Evolutionary conservation across 2,888 invertebrate genomes (phyloP).

Genomic region (Lamellibrachia satsuma): DNA sequence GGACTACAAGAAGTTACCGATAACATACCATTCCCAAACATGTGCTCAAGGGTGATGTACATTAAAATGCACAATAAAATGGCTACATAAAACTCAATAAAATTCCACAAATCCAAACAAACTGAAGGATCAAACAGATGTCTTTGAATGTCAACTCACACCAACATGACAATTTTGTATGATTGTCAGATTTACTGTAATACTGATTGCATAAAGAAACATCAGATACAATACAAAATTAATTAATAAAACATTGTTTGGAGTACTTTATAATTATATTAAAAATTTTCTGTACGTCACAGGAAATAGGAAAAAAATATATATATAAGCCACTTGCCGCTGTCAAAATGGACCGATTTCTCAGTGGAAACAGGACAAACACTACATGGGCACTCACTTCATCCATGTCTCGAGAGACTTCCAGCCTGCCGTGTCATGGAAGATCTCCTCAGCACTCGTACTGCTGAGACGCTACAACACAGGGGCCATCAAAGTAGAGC

Average conservation of each 20-base stretch:
- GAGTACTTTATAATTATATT: background rate
- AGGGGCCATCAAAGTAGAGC: background rate
- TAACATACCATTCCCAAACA: background rate
- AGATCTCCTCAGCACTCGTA: conserved; percentile 66
- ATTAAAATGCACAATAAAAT: background rate
- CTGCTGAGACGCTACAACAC: conserved; percentile 56
- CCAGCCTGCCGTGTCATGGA: conserved; percentile 71
- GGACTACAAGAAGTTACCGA: too few relatives aligned
- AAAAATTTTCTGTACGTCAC: background rate
- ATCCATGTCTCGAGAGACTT: conserved; percentile 70
- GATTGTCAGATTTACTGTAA: background rate
- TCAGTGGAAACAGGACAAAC: background rate
- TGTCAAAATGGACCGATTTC: background rate
- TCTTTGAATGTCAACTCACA: background rate
- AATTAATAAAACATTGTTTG: background rate
- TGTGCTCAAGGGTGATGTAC: background rate
- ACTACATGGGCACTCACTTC: conserved; percentile 60
- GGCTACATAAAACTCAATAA: background rate
- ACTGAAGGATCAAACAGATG: background rate
- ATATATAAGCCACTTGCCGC: background rate
- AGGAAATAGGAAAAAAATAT: background rate
- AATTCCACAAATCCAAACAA: background rate
- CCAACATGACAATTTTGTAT: background rate
- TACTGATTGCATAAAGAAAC: background rate
- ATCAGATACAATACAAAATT: background rate